Percentiles rank a stretch among this genome's conserved stretches.
Conservation (phyloP, 1,140 invertebrate genomes). For the Caenorhabditis elegans region DNA sequence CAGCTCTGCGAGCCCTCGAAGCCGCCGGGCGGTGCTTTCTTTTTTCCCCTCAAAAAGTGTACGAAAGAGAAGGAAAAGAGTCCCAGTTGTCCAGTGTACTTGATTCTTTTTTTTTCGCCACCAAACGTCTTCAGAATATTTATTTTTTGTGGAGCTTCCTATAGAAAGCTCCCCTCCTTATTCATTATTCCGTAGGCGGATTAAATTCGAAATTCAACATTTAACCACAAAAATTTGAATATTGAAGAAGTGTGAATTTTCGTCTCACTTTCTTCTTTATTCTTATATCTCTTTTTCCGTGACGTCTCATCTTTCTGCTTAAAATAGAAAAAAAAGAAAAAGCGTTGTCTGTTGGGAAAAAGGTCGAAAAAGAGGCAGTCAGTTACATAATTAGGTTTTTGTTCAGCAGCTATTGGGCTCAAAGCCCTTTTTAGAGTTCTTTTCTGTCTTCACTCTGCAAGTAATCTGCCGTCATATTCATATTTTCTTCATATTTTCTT, state of each 20-base stretch:
- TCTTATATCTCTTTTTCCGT: background rate
- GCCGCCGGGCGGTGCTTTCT: slow-evolving; percentile 8
- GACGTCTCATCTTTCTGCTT: background rate
- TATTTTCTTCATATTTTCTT: no score
- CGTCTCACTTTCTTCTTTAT: background rate
- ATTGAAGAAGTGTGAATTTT: background rate
- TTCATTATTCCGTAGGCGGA: background rate
- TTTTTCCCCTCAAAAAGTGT: slow-evolving; percentile 15
- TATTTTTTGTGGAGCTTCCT: background rate
- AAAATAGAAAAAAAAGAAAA: background rate
- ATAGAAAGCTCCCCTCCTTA: background rate
- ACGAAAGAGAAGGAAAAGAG: slow-evolving; percentile 4
- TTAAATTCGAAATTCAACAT: background rate
- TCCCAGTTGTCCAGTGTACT: background rate
- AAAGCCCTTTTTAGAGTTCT: no score
- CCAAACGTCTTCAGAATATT: background rate
- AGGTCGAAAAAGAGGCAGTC: background rate
- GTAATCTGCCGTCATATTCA: no score
- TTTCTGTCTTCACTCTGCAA: no score
- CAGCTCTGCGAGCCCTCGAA: background rate
- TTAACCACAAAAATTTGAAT: background rate
- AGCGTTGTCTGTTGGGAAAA: background rate
- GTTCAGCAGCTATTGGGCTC: background rate
- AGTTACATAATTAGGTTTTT: slow-evolving; percentile 20
- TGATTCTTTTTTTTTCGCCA: background rate